phyloP scores from a whole-genome alignment of 2,888 invertebrate species.

The Drosophila lacicola region DNA sequence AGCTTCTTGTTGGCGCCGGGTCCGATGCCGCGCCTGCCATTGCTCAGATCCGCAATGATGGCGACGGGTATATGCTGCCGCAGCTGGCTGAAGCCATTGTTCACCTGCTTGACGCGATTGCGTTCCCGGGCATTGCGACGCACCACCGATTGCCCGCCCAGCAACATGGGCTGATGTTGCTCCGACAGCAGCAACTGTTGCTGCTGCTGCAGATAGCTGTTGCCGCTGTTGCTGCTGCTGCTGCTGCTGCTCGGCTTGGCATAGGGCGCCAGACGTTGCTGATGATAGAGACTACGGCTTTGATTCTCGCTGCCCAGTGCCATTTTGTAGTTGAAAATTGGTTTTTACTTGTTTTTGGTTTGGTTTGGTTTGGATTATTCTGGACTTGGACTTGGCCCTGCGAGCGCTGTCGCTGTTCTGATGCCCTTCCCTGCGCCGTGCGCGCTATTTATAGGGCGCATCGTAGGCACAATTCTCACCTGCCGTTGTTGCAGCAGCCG shows the following conservation, averaged over 20 bases:
- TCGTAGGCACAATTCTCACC: constrained; percentile 56
- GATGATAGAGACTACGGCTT: constrained; percentile 33
- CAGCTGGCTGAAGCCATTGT: constrained; percentile 95
- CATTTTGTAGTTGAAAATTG: constrained; percentile 47
- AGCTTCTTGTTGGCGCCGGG: constrained; percentile 90
- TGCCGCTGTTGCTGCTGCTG: not conserved
- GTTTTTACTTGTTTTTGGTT: constrained; percentile 7
- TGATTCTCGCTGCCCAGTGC: constrained; percentile 72
- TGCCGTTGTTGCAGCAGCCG: constrained; percentile 30
- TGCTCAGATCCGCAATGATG: constrained; percentile 89
- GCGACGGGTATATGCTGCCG: constrained; percentile 94
- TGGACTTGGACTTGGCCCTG: constrained; percentile 62
- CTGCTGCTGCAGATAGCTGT: constrained; percentile 20
- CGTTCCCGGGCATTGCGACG: constrained; percentile 96
- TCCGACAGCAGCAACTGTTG: constrained; percentile 32
- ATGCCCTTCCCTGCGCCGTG: constrained; percentile 83
- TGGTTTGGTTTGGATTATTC: constrained; percentile 1
- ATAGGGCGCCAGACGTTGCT: constrained; percentile 57
- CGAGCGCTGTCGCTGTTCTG: constrained; percentile 82
- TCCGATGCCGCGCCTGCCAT: constrained; percentile 89
- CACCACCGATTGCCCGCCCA: constrained; percentile 90
- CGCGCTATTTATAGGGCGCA: constrained; percentile 77
- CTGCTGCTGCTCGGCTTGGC: constrained; percentile 45
- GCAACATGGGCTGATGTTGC: constrained; percentile 31
- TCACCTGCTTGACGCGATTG: constrained; percentile 97